Evolutionary conservation across 2,113 vertebrate genomes (phyloP).

Genomic region (Choloepus hoffmanni): DNA sequence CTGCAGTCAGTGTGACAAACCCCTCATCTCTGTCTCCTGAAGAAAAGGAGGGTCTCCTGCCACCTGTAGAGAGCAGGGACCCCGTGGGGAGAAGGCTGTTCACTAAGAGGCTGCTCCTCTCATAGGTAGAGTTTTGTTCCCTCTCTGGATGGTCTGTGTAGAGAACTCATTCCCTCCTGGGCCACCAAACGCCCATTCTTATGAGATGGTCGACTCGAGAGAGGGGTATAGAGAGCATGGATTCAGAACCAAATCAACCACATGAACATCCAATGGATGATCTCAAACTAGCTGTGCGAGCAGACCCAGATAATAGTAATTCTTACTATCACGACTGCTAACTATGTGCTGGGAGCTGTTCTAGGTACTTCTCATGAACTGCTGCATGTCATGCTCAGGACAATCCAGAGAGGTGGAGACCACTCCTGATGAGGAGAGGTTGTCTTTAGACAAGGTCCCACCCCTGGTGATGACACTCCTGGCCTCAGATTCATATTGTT

Average conservation of each 20-base stretch:
- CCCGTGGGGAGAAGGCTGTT: not conserved
- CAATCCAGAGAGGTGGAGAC: not conserved
- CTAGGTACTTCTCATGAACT: not conserved
- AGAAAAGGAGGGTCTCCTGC: not conserved
- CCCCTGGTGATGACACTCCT: fast-evolving
- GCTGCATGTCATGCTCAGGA: fast-evolving
- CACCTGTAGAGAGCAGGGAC: not conserved
- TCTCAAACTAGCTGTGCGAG: not conserved
- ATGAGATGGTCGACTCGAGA: not conserved
- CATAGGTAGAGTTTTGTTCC: too few relatives aligned
- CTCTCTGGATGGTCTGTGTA: not conserved
- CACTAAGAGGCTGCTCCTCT: not conserved
- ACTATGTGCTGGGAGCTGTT: too few relatives aligned
- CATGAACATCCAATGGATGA: too few relatives aligned
- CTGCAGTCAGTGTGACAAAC: not conserved
- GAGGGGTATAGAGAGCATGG: too few relatives aligned
- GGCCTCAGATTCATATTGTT: fast-evolving
- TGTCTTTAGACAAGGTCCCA: not conserved
- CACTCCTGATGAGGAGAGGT: not conserved
- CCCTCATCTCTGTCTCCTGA: not conserved
- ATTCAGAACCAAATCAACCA: not conserved
- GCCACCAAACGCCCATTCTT: not conserved
- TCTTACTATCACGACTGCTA: not conserved
- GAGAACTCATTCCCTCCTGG: not conserved
- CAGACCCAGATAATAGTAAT: fast-evolving